Evolutionary conservation across 1,140 invertebrate species (phyloP).

Genomic region (Leptinotarsa defecta): DNA sequence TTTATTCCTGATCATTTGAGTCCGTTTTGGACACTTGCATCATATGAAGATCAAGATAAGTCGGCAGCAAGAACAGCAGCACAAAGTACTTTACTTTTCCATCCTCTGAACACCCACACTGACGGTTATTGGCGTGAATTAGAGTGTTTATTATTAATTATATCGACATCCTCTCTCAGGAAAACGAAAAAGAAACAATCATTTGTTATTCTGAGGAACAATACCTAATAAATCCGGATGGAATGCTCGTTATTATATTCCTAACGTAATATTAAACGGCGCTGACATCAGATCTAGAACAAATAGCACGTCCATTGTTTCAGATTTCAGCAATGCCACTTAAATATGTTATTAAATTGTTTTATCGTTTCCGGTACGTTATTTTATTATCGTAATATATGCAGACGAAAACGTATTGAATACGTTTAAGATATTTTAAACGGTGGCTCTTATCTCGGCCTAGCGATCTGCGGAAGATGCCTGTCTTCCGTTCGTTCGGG

Average conservation of each 20-base stretch:
- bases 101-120: not conserved
- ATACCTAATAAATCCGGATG: slow-evolving; percentile 45
- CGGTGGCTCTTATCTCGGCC: slow-evolving; percentile 14
- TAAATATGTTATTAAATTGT: slow-evolving; percentile 56
- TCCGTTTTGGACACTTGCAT: no score
- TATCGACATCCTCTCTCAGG: slow-evolving; percentile 40
- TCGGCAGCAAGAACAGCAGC: no score
- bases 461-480: slow-evolving; percentile 32
- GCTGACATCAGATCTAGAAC: slow-evolving; percentile 49
- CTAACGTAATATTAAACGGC: slow-evolving; percentile 39
- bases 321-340: slow-evolving; percentile 52
- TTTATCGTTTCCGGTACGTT: slow-evolving; percentile 51
- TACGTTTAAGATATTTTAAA: slow-evolving; percentile 29
- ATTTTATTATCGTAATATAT: slow-evolving; percentile 41
- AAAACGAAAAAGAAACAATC: slow-evolving; percentile 22
- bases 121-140: not conserved
- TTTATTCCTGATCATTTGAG: no score
- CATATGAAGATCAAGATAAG: no score
- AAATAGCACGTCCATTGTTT: slow-evolving; percentile 50
- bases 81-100: not conserved
- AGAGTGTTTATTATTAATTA: slow-evolving; percentile 26
- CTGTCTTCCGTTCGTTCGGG: slow-evolving; percentile 36
- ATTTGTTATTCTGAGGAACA: slow-evolving; percentile 42
- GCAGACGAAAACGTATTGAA: slow-evolving; percentile 47
- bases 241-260: slow-evolving; percentile 42